Conservation (phyloP, 2,113 vertebrate species). For the Garra rufa region DNA sequence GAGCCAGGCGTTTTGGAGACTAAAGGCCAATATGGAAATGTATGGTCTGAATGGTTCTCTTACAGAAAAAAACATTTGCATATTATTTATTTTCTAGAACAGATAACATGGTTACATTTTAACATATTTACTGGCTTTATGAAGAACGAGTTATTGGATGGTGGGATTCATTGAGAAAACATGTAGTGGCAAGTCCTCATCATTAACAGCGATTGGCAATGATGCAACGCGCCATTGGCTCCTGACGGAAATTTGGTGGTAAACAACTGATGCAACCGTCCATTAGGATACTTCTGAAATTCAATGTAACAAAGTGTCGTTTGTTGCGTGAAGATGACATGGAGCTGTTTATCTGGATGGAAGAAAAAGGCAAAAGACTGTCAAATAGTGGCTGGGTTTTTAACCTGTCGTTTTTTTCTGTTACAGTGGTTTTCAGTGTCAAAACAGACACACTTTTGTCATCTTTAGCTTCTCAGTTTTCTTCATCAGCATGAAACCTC, state of each 20-base stretch:
- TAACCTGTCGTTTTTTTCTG: background rate
- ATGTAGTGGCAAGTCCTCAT: conserved; percentile 62
- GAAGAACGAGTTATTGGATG: background rate
- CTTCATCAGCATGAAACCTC: background rate
- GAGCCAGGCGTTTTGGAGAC: conserved; percentile 1
- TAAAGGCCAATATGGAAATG: conserved; percentile 43
- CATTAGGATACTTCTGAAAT: conserved; percentile 72
- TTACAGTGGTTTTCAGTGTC: background rate
- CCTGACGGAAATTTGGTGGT: conserved; percentile 77
- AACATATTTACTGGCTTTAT: background rate
- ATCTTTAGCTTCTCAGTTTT: background rate
- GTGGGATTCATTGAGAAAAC: conserved; percentile 34
- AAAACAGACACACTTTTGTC: background rate
- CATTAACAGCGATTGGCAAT: conserved; percentile 71
- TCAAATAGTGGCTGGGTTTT: background rate
- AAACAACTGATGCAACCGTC: conserved; percentile 84
- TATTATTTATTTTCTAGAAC: background rate
- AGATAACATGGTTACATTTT: background rate
- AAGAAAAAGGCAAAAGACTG: conserved; percentile 34
- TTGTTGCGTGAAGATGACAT: conserved; percentile 66
- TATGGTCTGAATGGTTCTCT: conserved; percentile 8
- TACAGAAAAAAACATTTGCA: background rate
- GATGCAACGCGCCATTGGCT: conserved; percentile 76
- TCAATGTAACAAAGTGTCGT: conserved; percentile 71
- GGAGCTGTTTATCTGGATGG: conserved; percentile 16